These are phyloP conservation scores for Diabrotica virgifera DNA, from an alignment of 1,140 invertebrate genomes.

Conservation along the genomic window DNA sequence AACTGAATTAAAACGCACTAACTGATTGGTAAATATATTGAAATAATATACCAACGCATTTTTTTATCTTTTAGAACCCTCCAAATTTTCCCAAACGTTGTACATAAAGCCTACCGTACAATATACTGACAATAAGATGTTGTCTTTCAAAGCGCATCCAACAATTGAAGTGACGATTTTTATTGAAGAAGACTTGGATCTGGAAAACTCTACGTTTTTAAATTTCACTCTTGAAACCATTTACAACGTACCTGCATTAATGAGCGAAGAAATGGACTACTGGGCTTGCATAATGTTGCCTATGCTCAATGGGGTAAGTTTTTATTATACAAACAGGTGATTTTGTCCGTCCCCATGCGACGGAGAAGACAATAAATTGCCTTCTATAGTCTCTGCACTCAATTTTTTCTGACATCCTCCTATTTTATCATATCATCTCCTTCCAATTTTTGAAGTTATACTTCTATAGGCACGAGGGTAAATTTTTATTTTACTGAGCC, in stretches of 20 bases:
- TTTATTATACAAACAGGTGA: conserved; percentile 20
- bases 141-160: conserved; percentile 29
- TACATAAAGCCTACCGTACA: conserved; percentile 22
- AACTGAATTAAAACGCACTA: too few relatives aligned
- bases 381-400: too few relatives aligned
- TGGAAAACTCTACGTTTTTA: conserved; percentile 22
- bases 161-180: conserved; percentile 30
- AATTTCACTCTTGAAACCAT: conserved; percentile 38
- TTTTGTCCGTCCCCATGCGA: too few relatives aligned
- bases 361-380: too few relatives aligned
- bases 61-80: too few relatives aligned
- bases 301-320: conserved; percentile 15
- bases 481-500: too few relatives aligned
- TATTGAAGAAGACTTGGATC: conserved; percentile 26
- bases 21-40: too few relatives aligned
- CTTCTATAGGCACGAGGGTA: too few relatives aligned
- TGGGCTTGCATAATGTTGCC: conserved; percentile 31
- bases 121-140: conserved; percentile 29
- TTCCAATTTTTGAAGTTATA: too few relatives aligned
- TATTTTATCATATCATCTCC: too few relatives aligned
- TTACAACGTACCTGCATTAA: conserved; percentile 34
- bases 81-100: conserved; percentile 28
- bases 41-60: too few relatives aligned
- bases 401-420: too few relatives aligned
- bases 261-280: conserved; percentile 33